These are phyloP conservation scores for Drosophila pseudotakahashii DNA, from an alignment of 2,888 invertebrate genomes.

Conservation along the genomic window DNA sequence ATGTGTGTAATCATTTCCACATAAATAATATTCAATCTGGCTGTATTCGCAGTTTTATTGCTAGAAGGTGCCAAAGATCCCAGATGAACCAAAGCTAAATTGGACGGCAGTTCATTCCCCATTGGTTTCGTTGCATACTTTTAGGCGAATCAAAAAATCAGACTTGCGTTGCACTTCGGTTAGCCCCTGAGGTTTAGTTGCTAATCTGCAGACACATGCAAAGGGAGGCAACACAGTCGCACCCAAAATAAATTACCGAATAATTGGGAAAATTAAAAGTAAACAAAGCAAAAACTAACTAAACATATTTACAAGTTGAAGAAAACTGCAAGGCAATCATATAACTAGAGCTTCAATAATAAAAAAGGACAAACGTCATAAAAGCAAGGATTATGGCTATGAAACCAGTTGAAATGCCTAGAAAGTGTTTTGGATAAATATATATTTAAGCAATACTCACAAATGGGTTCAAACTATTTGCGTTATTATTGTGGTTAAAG, in stretches of 20 bases:
- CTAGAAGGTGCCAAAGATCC: conserved; percentile 60
- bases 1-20: conserved; percentile 37
- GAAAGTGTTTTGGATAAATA: conserved; percentile 74
- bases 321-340: conserved; percentile 84
- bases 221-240: conserved; percentile 33
- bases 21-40: conserved; percentile 46
- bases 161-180: conserved; percentile 31
- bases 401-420: conserved; percentile 61
- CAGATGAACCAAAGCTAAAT: conserved; percentile 34
- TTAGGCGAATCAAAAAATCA: conserved; percentile 34
- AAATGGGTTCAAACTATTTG: conserved; percentile 54
- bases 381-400: conserved; percentile 82
- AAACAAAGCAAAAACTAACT: conserved; percentile 58
- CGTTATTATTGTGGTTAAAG: conserved; percentile 65
- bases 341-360: conserved; percentile 84
- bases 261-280: conserved; percentile 46
- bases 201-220: conserved; percentile 10
- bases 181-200: conserved; percentile 35
- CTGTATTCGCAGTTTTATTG: conserved; percentile 65
- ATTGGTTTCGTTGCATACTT: conserved; percentile 64
- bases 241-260: conserved; percentile 38
- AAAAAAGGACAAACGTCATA: conserved; percentile 60
- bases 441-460: conserved; percentile 60
- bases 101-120: conserved; percentile 26
- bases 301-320: conserved; percentile 78